Conservation (phyloP, 2,888 invertebrate species). For the Fragum fragum region DNA sequence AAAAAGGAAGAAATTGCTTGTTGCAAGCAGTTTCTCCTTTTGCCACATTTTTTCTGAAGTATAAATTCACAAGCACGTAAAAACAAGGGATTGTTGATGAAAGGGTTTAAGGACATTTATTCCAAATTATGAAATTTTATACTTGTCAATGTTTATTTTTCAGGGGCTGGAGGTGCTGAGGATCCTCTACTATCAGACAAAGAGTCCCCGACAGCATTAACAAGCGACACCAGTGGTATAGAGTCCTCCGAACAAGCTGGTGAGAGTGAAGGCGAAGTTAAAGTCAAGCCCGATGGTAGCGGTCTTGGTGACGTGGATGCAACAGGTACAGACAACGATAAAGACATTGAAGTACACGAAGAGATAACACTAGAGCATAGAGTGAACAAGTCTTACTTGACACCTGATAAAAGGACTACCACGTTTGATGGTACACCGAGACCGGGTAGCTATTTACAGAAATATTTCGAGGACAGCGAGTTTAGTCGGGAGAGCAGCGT, state of each 20-base stretch:
- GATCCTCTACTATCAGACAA: background rate
- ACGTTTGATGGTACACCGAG: background rate
- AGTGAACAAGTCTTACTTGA: background rate
- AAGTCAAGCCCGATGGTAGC: background rate
- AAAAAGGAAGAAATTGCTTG: too few relatives aligned
- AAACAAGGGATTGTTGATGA: too few relatives aligned
- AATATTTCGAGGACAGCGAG: background rate
- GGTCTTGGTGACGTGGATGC: background rate
- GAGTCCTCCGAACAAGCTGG: background rate
- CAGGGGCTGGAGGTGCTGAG: slow-evolving; percentile 22
- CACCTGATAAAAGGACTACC: background rate
- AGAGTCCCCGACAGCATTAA: slow-evolving; percentile 5
- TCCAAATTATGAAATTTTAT: too few relatives aligned
- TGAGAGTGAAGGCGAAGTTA: slow-evolving; percentile 1
- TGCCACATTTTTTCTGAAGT: too few relatives aligned
- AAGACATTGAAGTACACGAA: background rate
- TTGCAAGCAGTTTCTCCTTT: too few relatives aligned
- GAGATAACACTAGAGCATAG: background rate
- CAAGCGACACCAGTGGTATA: background rate
- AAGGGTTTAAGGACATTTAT: too few relatives aligned
- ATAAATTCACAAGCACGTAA: too few relatives aligned
- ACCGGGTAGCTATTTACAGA: background rate
- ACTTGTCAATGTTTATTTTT: too few relatives aligned
- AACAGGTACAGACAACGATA: background rate
- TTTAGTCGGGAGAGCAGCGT: slow-evolving; percentile 8